These are phyloP conservation scores for Alouatta palliata DNA, from an alignment of 2,113 vertebrate species.

Conservation along the genomic window DNA sequence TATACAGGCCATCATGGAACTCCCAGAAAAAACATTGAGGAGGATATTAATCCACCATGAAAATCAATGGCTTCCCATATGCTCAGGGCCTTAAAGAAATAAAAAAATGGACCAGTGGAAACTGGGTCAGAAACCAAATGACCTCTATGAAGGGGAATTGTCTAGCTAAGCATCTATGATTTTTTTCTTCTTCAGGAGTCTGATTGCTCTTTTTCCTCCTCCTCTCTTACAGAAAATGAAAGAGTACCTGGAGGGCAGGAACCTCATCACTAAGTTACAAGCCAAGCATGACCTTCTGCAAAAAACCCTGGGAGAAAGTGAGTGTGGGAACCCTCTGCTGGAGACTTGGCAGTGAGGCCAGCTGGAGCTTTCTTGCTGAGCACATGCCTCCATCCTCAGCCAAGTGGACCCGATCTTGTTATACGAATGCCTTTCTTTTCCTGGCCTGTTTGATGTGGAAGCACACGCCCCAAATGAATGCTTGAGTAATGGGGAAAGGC, in stretches of 20 bases:
- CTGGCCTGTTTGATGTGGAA: neutral
- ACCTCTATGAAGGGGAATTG: neutral
- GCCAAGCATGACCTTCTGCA: conserved; percentile 98
- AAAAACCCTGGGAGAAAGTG: conserved; percentile 98
- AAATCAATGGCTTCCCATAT: neutral
- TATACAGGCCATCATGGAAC: neutral
- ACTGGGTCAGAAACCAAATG: conserved; percentile 18
- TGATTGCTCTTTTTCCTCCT: conserved; percentile 46
- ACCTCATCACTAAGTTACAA: conserved; percentile 98
- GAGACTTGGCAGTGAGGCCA: neutral
- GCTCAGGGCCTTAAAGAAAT: neutral
- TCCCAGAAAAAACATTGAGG: neutral
- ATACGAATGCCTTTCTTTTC: conserved; percentile 53
- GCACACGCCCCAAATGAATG: conserved; percentile 40
- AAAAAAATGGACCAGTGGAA: neutral
- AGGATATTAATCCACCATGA: neutral
- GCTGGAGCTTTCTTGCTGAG: neutral
- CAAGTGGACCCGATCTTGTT: neutral
- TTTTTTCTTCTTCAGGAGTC: neutral
- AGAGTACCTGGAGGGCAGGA: conserved; percentile 98
- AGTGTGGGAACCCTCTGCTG: conserved; percentile 78
- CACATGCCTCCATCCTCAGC: neutral
- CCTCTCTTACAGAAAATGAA: conserved; percentile 94
- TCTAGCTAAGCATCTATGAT: neutral
- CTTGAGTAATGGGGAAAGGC: conserved; percentile 57